Conservation (phyloP, 2,888 invertebrate genomes). For the Tiliacea citrago region DNA sequence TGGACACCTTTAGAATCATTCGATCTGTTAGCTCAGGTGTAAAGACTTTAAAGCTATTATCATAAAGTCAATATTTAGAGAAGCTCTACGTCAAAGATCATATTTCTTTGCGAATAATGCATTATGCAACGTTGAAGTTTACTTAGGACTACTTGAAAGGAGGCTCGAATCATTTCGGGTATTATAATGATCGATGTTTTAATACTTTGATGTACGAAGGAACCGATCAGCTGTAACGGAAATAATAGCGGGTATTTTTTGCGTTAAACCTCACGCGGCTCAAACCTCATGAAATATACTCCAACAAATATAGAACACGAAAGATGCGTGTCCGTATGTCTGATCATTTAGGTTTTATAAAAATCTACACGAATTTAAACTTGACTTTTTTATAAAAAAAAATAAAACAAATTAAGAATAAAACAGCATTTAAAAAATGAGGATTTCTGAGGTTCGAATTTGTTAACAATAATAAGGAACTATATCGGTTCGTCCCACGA, state of each 20-base stretch:
- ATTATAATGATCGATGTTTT: conserved; percentile 45
- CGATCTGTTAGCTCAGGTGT: conserved; percentile 86
- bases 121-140: conserved; percentile 84
- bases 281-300: background rate
- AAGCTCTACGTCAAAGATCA: conserved; percentile 80
- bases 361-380: background rate
- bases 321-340: background rate
- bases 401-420: conserved; percentile 13
- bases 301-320: background rate
- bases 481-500: conserved; percentile 76
- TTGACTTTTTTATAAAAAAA: background rate
- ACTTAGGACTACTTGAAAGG: conserved; percentile 78
- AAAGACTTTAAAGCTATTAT: conserved; percentile 78
- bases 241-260: conserved; percentile 2
- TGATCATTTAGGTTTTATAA: background rate
- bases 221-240: conserved; percentile 6
- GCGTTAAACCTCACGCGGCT: background rate
- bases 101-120: conserved; percentile 85
- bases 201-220: conserved; percentile 8
- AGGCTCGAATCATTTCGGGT: conserved; percentile 44
- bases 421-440: conserved; percentile 36
- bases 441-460: conserved; percentile 69
- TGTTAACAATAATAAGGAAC: conserved; percentile 76
- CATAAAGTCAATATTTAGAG: conserved; percentile 82
- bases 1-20: conserved; percentile 59